Evolutionary conservation across 2,113 vertebrate species (phyloP), one percentile per base, ranked within the genome.

Genomic region (Arvicanthis niloticus): DNA sequence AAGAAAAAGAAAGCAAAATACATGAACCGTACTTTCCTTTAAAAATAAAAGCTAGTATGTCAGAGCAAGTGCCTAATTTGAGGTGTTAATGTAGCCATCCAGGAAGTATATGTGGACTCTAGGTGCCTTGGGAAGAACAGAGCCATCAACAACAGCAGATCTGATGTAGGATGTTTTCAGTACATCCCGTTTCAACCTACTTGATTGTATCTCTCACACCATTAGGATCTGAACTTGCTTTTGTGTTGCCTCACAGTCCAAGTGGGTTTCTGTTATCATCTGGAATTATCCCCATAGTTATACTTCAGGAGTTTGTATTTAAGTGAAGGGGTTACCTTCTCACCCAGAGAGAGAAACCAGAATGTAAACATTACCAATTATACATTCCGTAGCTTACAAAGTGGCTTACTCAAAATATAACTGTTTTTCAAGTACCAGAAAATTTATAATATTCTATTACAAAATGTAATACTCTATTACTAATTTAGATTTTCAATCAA

Each of bases 401-500:
- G 21, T 16, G 58, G 24, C 86, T 89, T 90, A 67, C 34, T 48
- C 42, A 45, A 80, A 92, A 68, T 58, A 34, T 3, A 67, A 37
- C 13, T 68, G 56, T 96, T 96, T 91, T 94, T 4, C 56, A 93
- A 92, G n/a, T 56, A 87, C 51, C 48, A 75, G 53, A n/a, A n/a
- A n/a, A n/a, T n/a, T n/a, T n/a, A n/a, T n/a, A n/a, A n/a, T n/a
- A n/a, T n/a, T n/a, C n/a, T n/a, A n/a, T n/a, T n/a, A n/a, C n/a
- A n/a, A n/a, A n/a, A 88, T 56, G 22, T 12, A n/a, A 48, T 8
- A n/a, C 17, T 34, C 34, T 22, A 29, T 5, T 29, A 34, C n/a
- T 42, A 62, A 15, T 40, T 77, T 81, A 68, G 88, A 91, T 77
- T 51, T 22, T 1, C 3, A 80, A 87, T 95, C 29, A 58, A 70